Conservation (phyloP, 2,113 vertebrate species). For the Chionodraco myersi region DNA sequence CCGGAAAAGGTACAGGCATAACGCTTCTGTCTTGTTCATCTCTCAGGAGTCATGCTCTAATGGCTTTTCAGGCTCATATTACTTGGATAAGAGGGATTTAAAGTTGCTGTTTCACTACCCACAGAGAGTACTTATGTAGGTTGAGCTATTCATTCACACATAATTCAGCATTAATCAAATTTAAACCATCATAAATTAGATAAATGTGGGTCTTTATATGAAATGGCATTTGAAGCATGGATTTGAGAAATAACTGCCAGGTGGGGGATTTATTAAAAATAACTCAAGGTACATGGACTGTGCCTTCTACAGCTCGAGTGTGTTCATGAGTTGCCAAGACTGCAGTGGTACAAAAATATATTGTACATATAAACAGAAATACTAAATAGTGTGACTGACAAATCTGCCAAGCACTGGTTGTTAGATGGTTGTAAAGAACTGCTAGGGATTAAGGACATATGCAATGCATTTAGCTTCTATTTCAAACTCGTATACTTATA, state of each 20-base stretch:
- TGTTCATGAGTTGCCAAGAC: constrained; percentile 66
- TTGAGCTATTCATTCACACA: constrained; percentile 55
- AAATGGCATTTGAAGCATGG: constrained; percentile 55
- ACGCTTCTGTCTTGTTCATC: constrained; percentile 69
- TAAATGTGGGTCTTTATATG: constrained; percentile 52
- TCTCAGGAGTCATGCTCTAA: constrained; percentile 72
- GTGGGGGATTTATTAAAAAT: constrained; percentile 67
- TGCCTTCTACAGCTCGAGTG: constrained; percentile 34
- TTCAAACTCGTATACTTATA: neutral
- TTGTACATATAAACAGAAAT: constrained; percentile 51
- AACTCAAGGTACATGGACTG: constrained; percentile 59
- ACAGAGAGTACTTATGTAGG: constrained; percentile 30
- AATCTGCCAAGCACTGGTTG: constrained; percentile 35
- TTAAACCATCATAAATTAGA: constrained; percentile 46
- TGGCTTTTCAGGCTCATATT: constrained; percentile 69
- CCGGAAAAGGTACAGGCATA: constrained; percentile 56
- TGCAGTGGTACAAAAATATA: constrained; percentile 45
- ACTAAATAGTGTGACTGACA: constrained; percentile 36
- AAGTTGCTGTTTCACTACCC: constrained; percentile 57
- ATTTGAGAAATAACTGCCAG: constrained; percentile 62
- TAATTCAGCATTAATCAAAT: constrained; percentile 57
- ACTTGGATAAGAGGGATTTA: constrained; percentile 66
- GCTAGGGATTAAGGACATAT: constrained; percentile 28
- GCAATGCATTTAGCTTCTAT: constrained; percentile 13
- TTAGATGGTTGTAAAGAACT: constrained; percentile 26